phyloP scores from a whole-genome alignment of 2,113 vertebrate species.

The Albula goreensis region DNA sequence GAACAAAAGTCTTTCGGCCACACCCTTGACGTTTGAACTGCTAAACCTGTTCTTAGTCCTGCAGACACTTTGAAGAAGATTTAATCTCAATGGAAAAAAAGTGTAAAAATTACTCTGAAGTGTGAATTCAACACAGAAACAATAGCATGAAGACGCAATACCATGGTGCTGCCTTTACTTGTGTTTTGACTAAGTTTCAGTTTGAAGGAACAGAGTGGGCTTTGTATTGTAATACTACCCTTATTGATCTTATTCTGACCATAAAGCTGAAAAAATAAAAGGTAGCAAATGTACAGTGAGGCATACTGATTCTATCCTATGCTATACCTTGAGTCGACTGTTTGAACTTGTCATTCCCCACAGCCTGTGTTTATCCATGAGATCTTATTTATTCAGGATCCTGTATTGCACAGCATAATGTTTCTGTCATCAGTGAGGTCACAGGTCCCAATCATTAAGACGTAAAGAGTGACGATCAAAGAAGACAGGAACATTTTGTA shows the following conservation, averaged over 20 bases:
- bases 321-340: background rate
- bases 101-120: background rate
- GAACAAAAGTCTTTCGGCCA: background rate
- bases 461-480: slow-evolving; percentile 49
- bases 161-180: background rate
- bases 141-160: background rate
- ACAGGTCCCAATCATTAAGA: slow-evolving; percentile 50
- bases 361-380: background rate
- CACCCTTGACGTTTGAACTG: background rate
- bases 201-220: background rate
- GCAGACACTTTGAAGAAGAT: background rate
- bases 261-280: background rate
- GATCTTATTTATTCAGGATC: slow-evolving; percentile 4
- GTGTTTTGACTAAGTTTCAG: background rate
- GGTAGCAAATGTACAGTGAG: background rate
- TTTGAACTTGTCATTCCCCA: background rate
- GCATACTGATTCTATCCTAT: background rate
- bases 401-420: background rate
- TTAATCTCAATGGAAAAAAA: no score
- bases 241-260: background rate
- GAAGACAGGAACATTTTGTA: slow-evolving; percentile 36
- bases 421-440: slow-evolving; percentile 26
- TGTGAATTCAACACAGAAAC: background rate
- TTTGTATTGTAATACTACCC: background rate
- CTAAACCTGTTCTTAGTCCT: background rate